Conservation (phyloP, 2,113 vertebrate species). For the Charina bottae region DNA sequence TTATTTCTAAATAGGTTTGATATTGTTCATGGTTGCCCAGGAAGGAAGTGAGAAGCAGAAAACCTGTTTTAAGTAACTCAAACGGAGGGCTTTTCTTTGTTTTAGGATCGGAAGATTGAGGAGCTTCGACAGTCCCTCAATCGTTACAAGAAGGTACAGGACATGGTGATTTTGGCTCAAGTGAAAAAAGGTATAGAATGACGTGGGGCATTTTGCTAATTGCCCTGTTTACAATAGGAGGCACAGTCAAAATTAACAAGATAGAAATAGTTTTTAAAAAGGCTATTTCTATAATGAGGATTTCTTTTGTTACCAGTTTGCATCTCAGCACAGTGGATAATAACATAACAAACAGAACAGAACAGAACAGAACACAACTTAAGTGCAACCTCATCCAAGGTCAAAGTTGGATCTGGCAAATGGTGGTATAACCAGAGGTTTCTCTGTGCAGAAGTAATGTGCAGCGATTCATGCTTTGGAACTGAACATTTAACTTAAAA, state of each 20-base stretch:
- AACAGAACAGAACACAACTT: no score
- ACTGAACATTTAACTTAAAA: neutral
- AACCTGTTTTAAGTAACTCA: neutral
- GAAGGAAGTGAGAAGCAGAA: neutral
- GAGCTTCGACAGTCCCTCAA: constrained; percentile 90
- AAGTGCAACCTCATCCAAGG: no score
- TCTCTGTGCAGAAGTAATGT: neutral
- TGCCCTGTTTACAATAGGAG: neutral
- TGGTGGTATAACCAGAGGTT: neutral
- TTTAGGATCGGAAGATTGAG: constrained; percentile 94
- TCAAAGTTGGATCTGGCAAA: neutral
- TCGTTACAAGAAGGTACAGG: constrained; percentile 94
- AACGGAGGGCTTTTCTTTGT: constrained; percentile 6
- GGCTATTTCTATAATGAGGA: neutral
- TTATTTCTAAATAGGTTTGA: neutral
- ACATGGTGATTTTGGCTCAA: constrained; percentile 87
- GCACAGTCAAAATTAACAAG: no score
- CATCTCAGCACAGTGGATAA: neutral
- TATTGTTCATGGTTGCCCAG: neutral
- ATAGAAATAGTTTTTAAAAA: neutral
- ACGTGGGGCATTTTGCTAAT: neutral
- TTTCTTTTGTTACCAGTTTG: neutral
- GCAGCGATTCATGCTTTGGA: neutral
- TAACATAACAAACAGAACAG: no score
- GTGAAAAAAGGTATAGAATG: constrained; percentile 84